Evolutionary conservation across 1,140 invertebrate genomes (phyloP).

Genomic region (Helicoverpa armigera): DNA sequence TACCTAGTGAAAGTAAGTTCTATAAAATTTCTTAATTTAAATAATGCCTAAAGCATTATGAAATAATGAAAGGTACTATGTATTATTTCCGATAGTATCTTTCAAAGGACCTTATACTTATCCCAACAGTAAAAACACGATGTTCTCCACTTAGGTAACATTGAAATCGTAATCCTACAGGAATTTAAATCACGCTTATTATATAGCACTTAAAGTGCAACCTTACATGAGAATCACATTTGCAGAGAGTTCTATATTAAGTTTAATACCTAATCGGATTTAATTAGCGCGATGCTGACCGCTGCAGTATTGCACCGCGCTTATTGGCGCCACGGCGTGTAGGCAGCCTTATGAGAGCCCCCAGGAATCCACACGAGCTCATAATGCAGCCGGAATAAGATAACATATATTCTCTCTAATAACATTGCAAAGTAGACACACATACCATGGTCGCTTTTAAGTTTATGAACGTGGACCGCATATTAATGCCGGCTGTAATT

Average conservation of each 20-base stretch:
- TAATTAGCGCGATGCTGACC: conserved; percentile 42
- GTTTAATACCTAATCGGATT: conserved; percentile 28
- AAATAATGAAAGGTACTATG: too few species aligned
- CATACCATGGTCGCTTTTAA: conserved; percentile 31
- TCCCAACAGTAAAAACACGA: not conserved
- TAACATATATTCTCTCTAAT: conserved; percentile 38
- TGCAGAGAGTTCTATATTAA: conserved; percentile 10
- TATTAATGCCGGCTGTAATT: conserved; percentile 35
- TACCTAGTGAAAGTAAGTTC: too few species aligned
- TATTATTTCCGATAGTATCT: not conserved
- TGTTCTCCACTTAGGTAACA: too few species aligned
- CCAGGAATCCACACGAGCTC: conserved; percentile 43
- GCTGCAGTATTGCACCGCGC: conserved; percentile 40
- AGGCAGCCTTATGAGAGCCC: conserved; percentile 43
- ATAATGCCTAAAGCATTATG: too few species aligned
- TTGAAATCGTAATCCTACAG: not conserved
- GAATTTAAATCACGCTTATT: conserved; percentile 13
- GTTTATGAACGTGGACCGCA: conserved; percentile 28
- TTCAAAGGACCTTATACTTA: not conserved
- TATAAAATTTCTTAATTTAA: too few species aligned
- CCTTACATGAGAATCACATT: conserved; percentile 31
- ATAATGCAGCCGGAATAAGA: conserved; percentile 44
- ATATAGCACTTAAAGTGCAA: not conserved
- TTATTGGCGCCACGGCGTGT: conserved; percentile 46
- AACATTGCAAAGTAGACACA: conserved; percentile 41